phyloP scores from a whole-genome alignment of 2,797 vertebrate species.

The Anguilla obscura region DNA sequence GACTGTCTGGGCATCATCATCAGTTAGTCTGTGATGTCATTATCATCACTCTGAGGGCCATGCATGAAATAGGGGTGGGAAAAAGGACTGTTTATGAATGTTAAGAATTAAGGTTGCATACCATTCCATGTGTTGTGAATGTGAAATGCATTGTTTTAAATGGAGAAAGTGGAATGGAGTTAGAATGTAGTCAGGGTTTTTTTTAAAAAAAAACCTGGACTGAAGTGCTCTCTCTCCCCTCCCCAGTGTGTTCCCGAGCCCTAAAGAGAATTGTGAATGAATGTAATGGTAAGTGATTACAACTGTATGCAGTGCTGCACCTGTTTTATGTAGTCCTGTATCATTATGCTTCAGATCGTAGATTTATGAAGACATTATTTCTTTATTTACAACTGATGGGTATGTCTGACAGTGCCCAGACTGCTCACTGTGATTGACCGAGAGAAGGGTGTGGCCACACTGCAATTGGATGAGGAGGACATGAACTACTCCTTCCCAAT shows the following conservation, averaged over 20 bases:
- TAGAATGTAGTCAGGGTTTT: not conserved
- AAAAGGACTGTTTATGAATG: too few relatives aligned
- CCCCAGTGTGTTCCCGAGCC: constrained; percentile 47
- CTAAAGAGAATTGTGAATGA: constrained; percentile 7
- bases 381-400: not conserved
- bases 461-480: constrained; percentile 48
- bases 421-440: constrained; percentile 45
- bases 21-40: not conserved
- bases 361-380: not conserved
- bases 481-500: constrained; percentile 32
- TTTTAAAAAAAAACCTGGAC: not conserved
- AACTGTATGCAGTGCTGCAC: not conserved
- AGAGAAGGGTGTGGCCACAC: constrained; percentile 38
- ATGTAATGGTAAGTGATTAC: constrained; percentile 48
- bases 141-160: not conserved
- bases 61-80: too few relatives aligned
- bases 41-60: too few relatives aligned
- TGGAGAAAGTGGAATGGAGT: not conserved
- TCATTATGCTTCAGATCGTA: not conserved
- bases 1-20: not conserved
- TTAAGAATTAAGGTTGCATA: not conserved
- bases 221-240: not conserved
- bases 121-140: not conserved
- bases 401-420: constrained; percentile 54
- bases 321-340: not conserved